phyloP scores from a whole-genome alignment of 2,113 vertebrate genomes.

The Opisthocomus hoazin region DNA sequence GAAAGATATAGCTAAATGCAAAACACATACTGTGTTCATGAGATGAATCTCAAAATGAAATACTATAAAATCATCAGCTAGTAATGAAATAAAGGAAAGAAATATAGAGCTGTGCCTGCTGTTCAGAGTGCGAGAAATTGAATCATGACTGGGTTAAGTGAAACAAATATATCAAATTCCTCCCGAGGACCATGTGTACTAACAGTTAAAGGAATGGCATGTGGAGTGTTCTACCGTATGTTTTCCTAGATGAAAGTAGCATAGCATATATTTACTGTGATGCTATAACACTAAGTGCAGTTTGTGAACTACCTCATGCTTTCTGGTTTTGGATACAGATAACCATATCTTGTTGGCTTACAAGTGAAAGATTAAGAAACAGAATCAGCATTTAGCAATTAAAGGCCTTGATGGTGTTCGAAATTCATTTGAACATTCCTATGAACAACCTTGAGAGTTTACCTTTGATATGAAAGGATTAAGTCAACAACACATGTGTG shows the following conservation, averaged over 20 bases:
- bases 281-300: background rate
- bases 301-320: background rate
- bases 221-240: background rate
- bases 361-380: background rate
- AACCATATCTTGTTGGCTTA: background rate
- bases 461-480: background rate
- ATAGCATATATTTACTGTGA: background rate
- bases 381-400: background rate
- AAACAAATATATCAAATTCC: constrained; percentile 38
- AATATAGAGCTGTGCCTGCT: constrained; percentile 41
- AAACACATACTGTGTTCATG: constrained; percentile 45
- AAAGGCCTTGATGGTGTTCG: background rate
- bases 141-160: constrained; percentile 60
- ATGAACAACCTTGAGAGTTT: background rate
- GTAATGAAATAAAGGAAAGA: constrained; percentile 70
- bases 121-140: constrained; percentile 55
- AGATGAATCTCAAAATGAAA: constrained; percentile 58
- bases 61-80: constrained; percentile 67
- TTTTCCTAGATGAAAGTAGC: background rate
- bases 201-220: constrained; percentile 20
- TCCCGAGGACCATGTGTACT: background rate
- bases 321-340: background rate
- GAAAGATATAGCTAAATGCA: background rate
- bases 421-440: background rate
- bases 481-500: background rate